Percentiles rank a stretch among this genome's conserved stretches.
These are phyloP conservation scores for Aphidius ervi DNA, from an alignment of 1,140 invertebrate species.

Conservation along the genomic window DNA sequence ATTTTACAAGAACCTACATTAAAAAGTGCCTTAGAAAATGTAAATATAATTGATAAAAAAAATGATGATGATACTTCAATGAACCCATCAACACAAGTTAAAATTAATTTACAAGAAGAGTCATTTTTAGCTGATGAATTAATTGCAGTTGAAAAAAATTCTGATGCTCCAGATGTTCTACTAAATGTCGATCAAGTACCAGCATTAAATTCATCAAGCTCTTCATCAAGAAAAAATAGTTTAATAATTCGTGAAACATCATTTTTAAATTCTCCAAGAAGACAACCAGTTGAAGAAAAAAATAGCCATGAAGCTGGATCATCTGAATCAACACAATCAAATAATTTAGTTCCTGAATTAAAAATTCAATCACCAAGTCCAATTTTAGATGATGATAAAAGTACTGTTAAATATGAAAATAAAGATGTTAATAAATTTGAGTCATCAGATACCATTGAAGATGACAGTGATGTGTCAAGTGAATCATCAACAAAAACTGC, in stretches of 20 bases:
- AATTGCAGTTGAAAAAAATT: background rate
- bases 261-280: slow-evolving; percentile 17
- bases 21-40: no score
- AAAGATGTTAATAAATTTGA: background rate
- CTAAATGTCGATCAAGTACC: background rate
- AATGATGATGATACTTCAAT: background rate
- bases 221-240: slow-evolving; percentile 7
- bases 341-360: background rate
- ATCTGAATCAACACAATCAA: background rate
- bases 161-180: background rate
- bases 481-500: slow-evolving; percentile 47
- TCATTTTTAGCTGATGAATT: background rate
- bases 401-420: background rate
- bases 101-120: background rate
- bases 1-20: no score
- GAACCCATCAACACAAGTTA: background rate
- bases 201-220: background rate
- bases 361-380: slow-evolving; percentile 4
- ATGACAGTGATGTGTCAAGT: slow-evolving; percentile 43
- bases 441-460: slow-evolving; percentile 18
- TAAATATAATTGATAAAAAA: background rate
- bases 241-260: slow-evolving; percentile 18
- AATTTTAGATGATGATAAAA: background rate
- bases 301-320: background rate
- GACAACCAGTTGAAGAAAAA: background rate